Conservation (phyloP, 37 sponge, comb jelly and placozoan species). For the Ephydatia muelleri region DNA sequence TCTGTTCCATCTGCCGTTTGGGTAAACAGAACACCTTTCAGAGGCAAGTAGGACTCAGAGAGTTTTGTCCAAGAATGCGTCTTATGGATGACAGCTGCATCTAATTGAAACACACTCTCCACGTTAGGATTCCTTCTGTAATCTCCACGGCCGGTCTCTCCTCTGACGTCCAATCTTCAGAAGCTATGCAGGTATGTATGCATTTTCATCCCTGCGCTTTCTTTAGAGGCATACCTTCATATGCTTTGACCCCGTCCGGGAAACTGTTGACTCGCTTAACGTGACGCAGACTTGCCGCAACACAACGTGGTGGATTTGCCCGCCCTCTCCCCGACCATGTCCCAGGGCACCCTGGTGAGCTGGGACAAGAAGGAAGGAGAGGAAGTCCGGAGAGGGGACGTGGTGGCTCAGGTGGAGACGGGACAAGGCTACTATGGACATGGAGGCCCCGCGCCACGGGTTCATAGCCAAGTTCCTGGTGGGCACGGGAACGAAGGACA, state of each 20-base stretch:
- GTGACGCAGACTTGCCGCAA: slow-evolving; percentile 58
- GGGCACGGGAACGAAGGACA: slow-evolving; percentile 78
- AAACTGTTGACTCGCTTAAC: background rate
- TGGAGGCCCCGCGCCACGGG: slow-evolving; percentile 82
- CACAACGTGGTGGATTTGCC: slow-evolving; percentile 83
- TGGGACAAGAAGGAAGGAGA: slow-evolving; percentile 95
- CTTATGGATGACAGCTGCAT: background rate
- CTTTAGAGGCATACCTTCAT: background rate
- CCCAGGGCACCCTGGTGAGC: slow-evolving; percentile 71
- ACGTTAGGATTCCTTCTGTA: background rate
- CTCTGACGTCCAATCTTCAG: slow-evolving; percentile 10
- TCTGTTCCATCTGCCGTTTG: background rate
- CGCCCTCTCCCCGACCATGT: slow-evolving; percentile 97
- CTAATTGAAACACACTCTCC: background rate
- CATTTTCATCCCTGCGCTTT: no score
- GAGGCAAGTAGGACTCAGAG: background rate
- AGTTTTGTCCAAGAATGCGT: no score
- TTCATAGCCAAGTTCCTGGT: slow-evolving; percentile 91
- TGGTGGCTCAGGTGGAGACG: slow-evolving; percentile 94
- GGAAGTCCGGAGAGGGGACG: slow-evolving; percentile 81
- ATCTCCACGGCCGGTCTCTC: background rate
- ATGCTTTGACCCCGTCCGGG: background rate
- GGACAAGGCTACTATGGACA: slow-evolving; percentile 99
- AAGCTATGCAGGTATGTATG: slow-evolving; percentile 49
- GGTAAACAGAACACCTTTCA: background rate